Percentiles rank a stretch among this genome's conserved stretches.
These are phyloP conservation scores for Bos indicus DNA, from an alignment of 2,113 vertebrate species.

Conservation along the genomic window DNA sequence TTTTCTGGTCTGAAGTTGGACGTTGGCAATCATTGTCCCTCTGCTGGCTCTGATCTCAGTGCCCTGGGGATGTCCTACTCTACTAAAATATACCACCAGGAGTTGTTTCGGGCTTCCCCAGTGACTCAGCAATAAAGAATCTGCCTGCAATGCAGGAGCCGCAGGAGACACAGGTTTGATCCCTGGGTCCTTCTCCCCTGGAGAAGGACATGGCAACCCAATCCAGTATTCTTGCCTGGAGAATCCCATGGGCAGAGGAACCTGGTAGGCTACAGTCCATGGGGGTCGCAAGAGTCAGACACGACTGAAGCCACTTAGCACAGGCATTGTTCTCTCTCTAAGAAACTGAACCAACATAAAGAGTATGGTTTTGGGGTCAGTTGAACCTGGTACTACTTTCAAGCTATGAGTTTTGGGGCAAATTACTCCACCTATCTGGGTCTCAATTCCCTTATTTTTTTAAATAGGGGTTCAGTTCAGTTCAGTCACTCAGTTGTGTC, in stretches of 20 bases:
- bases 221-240: not conserved
- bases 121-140: not conserved
- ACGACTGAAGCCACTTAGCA: not conserved
- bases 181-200: not conserved
- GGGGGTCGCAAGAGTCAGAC: accelerated
- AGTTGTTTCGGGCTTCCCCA: not conserved
- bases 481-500: no score
- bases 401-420: not conserved
- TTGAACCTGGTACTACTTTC: not conserved
- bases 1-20: not conserved
- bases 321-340: not conserved
- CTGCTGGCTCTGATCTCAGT: not conserved
- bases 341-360: not conserved
- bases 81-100: not conserved
- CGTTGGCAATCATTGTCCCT: not conserved
- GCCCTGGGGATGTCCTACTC: not conserved
- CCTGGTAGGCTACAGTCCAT: not conserved
- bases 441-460: not conserved
- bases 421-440: not conserved
- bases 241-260: not conserved
- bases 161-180: not conserved
- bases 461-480: not conserved
- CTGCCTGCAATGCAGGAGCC: not conserved
- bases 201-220: not conserved
- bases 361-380: not conserved